A percentile compares a stretch with the other conserved stretches of the same genome.
phyloP scores from a whole-genome alignment of 2,888 invertebrate genomes.

The Scelioninae gen. 2 region DNA sequence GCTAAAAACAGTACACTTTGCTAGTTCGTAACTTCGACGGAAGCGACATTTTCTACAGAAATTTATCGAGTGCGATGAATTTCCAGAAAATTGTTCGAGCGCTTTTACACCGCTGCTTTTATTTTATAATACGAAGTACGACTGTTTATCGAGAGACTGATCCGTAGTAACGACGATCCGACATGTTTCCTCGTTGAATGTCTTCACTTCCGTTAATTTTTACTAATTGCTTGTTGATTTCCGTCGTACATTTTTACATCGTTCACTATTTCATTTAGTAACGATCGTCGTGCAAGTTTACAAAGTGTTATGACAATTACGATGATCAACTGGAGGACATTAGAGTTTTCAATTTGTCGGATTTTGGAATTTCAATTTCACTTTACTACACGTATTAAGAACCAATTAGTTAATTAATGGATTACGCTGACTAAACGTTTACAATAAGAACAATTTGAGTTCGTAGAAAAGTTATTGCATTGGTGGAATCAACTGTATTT shows the following conservation, averaged over 20 bases:
- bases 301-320: conserved; percentile 4
- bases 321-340: conserved; percentile 10
- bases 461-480: too few species aligned
- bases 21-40: conserved; percentile 35
- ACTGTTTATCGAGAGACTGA: conserved; percentile 17
- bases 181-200: conserved; percentile 1
- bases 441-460: too few species aligned
- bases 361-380: background rate
- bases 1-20: conserved; percentile 45
- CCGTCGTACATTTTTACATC: conserved; percentile 34
- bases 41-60: conserved; percentile 11
- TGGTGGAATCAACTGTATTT: too few species aligned
- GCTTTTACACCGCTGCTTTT: conserved; percentile 28
- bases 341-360: conserved; percentile 1
- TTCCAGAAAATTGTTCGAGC: conserved; percentile 23
- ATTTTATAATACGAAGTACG: conserved; percentile 25
- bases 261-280: conserved; percentile 16
- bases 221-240: conserved; percentile 26
- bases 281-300: conserved; percentile 48
- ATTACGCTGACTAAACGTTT: background rate
- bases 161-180: conserved; percentile 28
- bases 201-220: conserved; percentile 1
- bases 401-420: background rate
- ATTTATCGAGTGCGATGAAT: conserved; percentile 18
- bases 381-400: background rate